These are phyloP conservation scores for Malthinus flaveolus DNA, from an alignment of 2,888 invertebrate genomes.

Conservation along the genomic window DNA sequence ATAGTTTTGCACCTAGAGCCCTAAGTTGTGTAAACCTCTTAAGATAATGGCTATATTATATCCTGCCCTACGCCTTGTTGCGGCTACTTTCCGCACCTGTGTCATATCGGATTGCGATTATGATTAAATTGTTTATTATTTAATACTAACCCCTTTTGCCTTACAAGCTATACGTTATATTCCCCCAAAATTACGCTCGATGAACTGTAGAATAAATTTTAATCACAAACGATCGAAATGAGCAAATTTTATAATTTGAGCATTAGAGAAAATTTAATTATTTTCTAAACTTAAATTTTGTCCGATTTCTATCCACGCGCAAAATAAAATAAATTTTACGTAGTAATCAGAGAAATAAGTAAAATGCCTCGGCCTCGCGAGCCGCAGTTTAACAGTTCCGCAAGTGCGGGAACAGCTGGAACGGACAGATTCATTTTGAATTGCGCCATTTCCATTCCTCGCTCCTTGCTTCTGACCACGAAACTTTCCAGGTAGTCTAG, in stretches of 20 bases:
- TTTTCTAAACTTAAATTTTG: neutral
- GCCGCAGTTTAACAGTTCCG: constrained; percentile 45
- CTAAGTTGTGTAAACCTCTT: constrained; percentile 45
- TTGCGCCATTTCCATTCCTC: constrained; percentile 51
- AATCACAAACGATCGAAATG: no score
- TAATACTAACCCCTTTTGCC: constrained; percentile 9
- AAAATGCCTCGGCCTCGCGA: constrained; percentile 27
- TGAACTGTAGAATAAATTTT: no score
- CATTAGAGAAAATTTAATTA: constrained; percentile 1
- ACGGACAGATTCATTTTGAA: constrained; percentile 55
- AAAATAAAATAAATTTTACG: no score
- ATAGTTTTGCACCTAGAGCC: constrained; percentile 32
- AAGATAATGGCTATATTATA: constrained; percentile 49
- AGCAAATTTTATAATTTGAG: no score
- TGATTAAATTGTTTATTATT: constrained; percentile 39
- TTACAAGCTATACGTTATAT: no score
- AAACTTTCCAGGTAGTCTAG: constrained; percentile 51
- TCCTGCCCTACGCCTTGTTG: constrained; percentile 41
- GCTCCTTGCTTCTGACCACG: constrained; percentile 53
- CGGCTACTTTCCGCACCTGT: constrained; percentile 43
- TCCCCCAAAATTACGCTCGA: no score
- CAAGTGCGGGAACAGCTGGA: constrained; percentile 55
- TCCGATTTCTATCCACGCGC: no score
- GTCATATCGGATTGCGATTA: constrained; percentile 41
- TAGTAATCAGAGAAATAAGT: constrained; percentile 8